phyloP scores from a whole-genome alignment of 2,797 vertebrate species.

The Anguilla megastoma region DNA sequence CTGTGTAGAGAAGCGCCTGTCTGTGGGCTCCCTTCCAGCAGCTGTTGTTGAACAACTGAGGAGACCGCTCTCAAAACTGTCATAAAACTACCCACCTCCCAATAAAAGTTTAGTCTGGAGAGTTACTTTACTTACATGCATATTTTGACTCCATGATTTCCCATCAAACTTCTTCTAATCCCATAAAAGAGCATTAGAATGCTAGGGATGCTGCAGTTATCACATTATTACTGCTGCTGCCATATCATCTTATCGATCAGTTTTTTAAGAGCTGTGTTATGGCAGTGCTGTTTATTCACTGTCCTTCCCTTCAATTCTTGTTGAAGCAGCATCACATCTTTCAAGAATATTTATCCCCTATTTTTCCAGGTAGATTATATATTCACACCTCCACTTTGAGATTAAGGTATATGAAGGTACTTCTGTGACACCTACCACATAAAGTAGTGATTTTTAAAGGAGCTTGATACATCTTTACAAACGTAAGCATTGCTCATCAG shows the following conservation, averaged over 20 bases:
- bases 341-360: not conserved
- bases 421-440: not conserved
- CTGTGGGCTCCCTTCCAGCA: not conserved
- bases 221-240: conserved; percentile 27
- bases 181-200: conserved; percentile 37
- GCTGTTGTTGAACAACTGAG: not conserved
- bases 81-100: not conserved
- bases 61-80: not conserved
- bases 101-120: conserved; percentile 9
- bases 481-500: conserved; percentile 54
- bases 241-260: conserved; percentile 36
- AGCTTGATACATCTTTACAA: conserved; percentile 45
- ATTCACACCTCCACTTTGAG: not conserved
- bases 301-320: conserved; percentile 40
- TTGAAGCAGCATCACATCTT: not conserved
- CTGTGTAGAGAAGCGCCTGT: not conserved
- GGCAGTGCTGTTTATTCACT: conserved; percentile 31
- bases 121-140: conserved; percentile 15
- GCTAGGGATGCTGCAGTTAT: conserved; percentile 17
- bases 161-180: conserved; percentile 38
- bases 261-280: conserved; percentile 41
- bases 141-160: conserved; percentile 37
- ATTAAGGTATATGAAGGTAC: conserved; percentile 4
- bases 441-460: conserved; percentile 30
- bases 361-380: conserved; percentile 37